phyloP scores from a whole-genome alignment of 2,797 vertebrate species.

The Typhlichthys subterraneus region DNA sequence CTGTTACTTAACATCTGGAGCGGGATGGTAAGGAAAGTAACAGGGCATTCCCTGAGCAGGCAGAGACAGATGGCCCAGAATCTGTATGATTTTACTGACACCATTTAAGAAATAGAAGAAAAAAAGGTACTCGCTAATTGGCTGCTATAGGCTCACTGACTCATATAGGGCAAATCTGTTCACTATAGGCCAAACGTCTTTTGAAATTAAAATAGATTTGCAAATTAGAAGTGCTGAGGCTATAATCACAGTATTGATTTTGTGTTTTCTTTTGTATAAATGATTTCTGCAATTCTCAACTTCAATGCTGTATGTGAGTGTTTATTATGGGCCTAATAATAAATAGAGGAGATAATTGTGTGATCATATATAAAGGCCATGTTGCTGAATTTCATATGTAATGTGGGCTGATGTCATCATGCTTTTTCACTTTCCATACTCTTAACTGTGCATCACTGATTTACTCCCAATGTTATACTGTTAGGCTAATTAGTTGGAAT shows the following conservation, averaged over 20 bases:
- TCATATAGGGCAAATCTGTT: background rate
- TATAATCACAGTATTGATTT: background rate
- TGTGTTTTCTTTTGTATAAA: background rate
- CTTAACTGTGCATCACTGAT: too few species aligned
- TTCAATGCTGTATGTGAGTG: background rate
- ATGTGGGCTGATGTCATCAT: background rate
- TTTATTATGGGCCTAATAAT: too few species aligned
- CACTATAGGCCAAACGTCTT: background rate
- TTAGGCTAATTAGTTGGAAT: too few species aligned
- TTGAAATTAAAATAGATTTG: slow-evolving; percentile 21
- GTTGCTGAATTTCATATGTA: background rate
- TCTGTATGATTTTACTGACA: slow-evolving; percentile 67
- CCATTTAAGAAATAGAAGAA: background rate
- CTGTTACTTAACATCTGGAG: slow-evolving; percentile 84
- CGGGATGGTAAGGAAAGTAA: slow-evolving; percentile 48
- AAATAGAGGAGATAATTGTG: too few species aligned
- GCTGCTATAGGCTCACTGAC: slow-evolving; percentile 16
- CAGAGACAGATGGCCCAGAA: slow-evolving; percentile 51
- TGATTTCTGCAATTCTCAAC: background rate
- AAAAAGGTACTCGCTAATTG: slow-evolving; percentile 28
- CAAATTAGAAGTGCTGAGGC: background rate
- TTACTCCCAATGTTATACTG: too few species aligned
- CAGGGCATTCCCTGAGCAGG: slow-evolving; percentile 55
- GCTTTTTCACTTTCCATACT: too few species aligned
- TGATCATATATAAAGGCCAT: background rate